Evolutionary conservation across 1,140 invertebrate species (phyloP).

Genomic region (Drosophila virilis): DNA sequence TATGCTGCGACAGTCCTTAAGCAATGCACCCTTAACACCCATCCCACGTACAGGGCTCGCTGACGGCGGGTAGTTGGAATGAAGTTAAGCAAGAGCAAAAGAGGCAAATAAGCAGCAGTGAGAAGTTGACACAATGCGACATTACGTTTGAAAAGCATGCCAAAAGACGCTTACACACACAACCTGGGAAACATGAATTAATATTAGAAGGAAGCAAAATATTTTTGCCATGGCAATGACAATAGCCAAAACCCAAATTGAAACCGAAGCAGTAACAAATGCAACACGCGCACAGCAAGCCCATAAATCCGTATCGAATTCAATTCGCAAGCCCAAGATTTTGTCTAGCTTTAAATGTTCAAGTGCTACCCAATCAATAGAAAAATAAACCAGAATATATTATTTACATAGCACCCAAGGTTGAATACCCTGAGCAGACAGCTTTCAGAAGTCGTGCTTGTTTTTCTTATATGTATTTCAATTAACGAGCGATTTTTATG

Average conservation of each 20-base stretch:
- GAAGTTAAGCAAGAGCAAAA: neutral
- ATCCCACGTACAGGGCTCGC: neutral
- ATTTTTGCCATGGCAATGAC: conserved; percentile 23
- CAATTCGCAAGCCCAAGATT: neutral
- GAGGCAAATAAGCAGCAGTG: neutral
- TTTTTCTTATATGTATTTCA: too few relatives aligned
- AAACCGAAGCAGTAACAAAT: conserved; percentile 3
- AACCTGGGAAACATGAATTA: neutral
- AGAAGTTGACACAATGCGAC: neutral
- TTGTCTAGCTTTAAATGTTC: neutral
- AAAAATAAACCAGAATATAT: neutral
- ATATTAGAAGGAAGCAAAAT: neutral
- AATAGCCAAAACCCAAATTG: conserved; percentile 22
- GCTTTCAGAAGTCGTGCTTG: too few relatives aligned
- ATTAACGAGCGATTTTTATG: too few relatives aligned
- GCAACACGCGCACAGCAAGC: neutral
- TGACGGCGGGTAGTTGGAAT: neutral
- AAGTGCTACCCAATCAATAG: conserved; percentile 1
- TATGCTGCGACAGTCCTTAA: too few relatives aligned
- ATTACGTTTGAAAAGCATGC: neutral
- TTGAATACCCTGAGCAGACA: neutral
- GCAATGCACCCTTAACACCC: too few relatives aligned
- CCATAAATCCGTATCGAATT: conserved; percentile 40
- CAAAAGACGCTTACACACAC: neutral
- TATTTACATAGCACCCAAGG: neutral